Conservation (phyloP, 2,113 vertebrate genomes). For the Vicugna pacos region DNA sequence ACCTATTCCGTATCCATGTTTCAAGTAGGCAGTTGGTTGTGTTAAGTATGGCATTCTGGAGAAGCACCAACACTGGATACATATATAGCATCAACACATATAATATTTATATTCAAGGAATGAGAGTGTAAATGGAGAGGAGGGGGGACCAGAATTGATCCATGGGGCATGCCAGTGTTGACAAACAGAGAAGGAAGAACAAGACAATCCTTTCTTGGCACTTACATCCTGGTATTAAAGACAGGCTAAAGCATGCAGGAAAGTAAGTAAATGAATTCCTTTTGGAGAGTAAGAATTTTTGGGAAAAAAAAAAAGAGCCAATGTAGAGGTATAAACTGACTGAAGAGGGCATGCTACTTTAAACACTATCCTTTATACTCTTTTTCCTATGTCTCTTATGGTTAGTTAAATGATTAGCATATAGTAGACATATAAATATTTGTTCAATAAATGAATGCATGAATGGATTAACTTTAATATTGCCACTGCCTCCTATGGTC, state of each 20-base stretch:
- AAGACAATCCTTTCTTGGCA: not conserved
- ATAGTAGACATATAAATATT: not conserved
- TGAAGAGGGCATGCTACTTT: not conserved
- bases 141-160: not conserved
- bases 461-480: slow-evolving; percentile 11
- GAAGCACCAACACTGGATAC: not conserved
- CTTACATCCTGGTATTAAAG: not conserved
- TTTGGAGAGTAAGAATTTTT: not conserved
- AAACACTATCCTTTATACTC: not conserved
- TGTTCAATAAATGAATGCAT: not conserved
- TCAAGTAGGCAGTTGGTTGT: not conserved
- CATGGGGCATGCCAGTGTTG: not conserved
- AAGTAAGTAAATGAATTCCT: slow-evolving; percentile 2
- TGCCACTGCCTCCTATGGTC: not conserved
- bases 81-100: not conserved
- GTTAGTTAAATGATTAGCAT: not conserved
- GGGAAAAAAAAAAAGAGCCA: not conserved
- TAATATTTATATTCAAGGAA: not conserved
- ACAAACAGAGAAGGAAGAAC: not conserved
- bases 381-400: not conserved
- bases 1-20: not conserved
- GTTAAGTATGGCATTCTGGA: not conserved
- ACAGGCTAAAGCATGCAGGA: not conserved
- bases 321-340: not conserved
- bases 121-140: not conserved